phyloP scores from a whole-genome alignment of 1,140 invertebrate species.

The Heliothis virescens region DNA sequence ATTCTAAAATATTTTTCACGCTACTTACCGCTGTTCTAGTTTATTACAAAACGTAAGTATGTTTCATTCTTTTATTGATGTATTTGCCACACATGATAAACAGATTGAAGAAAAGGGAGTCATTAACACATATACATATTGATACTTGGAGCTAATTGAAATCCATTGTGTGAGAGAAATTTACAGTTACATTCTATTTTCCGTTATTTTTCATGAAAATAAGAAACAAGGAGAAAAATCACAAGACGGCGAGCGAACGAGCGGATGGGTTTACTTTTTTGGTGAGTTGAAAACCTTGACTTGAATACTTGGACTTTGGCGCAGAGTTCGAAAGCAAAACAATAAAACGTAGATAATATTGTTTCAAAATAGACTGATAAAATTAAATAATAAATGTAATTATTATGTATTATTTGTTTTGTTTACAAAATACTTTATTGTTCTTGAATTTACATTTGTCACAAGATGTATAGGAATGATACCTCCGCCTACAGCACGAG shows the following conservation, averaged over 20 bases:
- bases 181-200: conserved; percentile 80
- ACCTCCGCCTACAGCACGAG: too few species aligned
- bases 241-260: conserved; percentile 70
- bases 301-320: conserved; percentile 34
- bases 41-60: conserved; percentile 78
- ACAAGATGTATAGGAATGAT: too few species aligned
- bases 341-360: neutral
- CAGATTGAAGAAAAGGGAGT: conserved; percentile 57
- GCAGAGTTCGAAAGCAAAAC: neutral
- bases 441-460: too few species aligned
- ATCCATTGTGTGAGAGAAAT: conserved; percentile 61
- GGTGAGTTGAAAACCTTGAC: conserved; percentile 36
- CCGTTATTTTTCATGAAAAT: conserved; percentile 83
- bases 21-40: conserved; percentile 76
- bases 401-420: too few species aligned
- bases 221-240: conserved; percentile 76
- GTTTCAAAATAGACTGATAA: neutral
- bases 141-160: conserved; percentile 57
- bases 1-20: conserved; percentile 56
- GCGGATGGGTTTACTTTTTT: conserved; percentile 47
- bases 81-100: conserved; percentile 79
- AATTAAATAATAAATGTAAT: neutral
- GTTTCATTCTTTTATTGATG: conserved; percentile 81
- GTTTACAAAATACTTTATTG: too few species aligned
- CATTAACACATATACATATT: conserved; percentile 56